phyloP scores from a whole-genome alignment of 2,113 vertebrate species.

The Syrmaticus mikado region DNA sequence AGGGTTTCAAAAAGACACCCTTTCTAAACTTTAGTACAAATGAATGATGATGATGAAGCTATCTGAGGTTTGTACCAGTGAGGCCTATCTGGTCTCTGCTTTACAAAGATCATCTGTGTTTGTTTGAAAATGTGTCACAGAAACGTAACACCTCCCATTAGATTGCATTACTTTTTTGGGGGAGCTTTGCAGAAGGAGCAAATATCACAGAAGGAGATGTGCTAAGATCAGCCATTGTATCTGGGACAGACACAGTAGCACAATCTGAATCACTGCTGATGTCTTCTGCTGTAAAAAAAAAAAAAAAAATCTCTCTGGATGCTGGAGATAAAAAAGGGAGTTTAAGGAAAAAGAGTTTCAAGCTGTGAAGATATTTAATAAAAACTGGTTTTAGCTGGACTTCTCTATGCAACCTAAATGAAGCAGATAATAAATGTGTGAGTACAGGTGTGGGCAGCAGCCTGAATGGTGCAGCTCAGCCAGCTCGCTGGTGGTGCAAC shows the following conservation, averaged over 20 bases:
- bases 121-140: background rate
- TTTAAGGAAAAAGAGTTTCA: background rate
- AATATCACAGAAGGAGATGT: background rate
- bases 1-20: background rate
- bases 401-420: background rate
- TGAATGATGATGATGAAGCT: background rate
- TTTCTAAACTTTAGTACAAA: background rate
- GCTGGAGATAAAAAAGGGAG: background rate
- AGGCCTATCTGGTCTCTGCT: background rate
- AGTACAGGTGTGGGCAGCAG: background rate
- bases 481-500: background rate
- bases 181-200: background rate
- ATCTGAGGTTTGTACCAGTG: background rate
- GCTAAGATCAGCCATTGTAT: background rate
- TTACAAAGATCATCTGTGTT: background rate
- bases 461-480: background rate
- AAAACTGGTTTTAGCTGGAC: background rate
- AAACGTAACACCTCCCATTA: rapidly evolving
- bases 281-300: background rate
- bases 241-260: background rate
- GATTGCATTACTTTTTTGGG: slow-evolving; percentile 39
- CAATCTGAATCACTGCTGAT: background rate
- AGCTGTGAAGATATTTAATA: background rate
- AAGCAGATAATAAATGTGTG: background rate
- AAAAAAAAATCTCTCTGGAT: background rate